phyloP scores from a whole-genome alignment of 1,140 invertebrate species.

The Hermatobates lingyangjiaoensis region DNA sequence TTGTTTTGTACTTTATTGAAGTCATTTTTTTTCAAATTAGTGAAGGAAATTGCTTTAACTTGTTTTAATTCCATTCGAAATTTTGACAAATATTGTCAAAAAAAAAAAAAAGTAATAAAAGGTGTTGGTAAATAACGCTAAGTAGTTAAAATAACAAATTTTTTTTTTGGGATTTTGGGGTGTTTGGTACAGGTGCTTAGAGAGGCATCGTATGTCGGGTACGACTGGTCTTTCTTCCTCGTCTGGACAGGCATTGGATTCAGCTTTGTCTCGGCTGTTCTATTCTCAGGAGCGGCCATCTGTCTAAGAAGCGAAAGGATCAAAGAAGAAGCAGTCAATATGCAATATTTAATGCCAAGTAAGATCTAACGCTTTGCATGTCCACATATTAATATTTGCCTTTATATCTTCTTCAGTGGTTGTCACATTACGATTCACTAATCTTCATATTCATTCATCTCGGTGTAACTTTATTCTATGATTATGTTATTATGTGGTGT shows the following conservation, averaged over 20 bases:
- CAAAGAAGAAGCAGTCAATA: conserved; percentile 83
- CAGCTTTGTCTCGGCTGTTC: conserved; percentile 67
- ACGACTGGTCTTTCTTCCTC: conserved; percentile 90
- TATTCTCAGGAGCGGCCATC: conserved; percentile 79
- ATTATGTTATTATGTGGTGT: too few relatives aligned
- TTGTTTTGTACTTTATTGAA: neutral
- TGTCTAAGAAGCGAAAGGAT: conserved; percentile 80
- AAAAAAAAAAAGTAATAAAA: neutral
- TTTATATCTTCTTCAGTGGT: too few relatives aligned
- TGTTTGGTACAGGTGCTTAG: conserved; percentile 52
- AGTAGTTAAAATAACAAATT: too few relatives aligned
- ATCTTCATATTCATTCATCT: too few relatives aligned
- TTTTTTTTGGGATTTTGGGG: neutral
- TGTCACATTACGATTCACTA: too few relatives aligned
- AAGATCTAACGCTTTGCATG: too few relatives aligned
- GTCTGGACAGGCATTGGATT: conserved; percentile 86
- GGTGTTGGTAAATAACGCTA: too few relatives aligned
- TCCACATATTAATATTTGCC: too few relatives aligned
- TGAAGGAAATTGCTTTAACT: neutral
- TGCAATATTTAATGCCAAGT: conserved; percentile 96
- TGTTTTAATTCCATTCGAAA: neutral
- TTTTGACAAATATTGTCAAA: neutral
- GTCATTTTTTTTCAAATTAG: neutral
- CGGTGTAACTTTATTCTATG: too few relatives aligned
- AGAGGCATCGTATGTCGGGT: conserved; percentile 65